Evolutionary conservation across 2,113 vertebrate genomes (phyloP).

Genomic region (Shinisaurus crocodilurus): DNA sequence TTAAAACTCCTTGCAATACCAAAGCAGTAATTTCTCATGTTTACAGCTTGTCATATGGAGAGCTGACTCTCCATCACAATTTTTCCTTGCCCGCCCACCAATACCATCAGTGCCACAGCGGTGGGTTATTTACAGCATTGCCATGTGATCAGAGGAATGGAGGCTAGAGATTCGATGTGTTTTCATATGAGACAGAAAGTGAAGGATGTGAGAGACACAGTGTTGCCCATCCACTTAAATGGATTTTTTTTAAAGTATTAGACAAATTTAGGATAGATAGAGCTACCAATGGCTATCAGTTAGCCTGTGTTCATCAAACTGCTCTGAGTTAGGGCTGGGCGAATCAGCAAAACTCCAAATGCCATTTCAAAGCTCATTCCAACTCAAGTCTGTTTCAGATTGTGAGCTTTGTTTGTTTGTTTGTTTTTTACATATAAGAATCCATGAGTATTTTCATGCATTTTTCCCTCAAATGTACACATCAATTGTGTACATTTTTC

Average conservation of each 20-base stretch:
- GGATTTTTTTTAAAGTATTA: background rate
- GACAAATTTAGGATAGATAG: too few species aligned
- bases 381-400: too few species aligned
- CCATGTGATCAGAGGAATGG: conserved; percentile 42
- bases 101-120: conserved; percentile 41
- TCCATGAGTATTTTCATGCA: too few species aligned
- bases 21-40: conserved; percentile 57
- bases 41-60: conserved; percentile 45
- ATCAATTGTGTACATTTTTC: too few species aligned
- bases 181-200: background rate
- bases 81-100: background rate
- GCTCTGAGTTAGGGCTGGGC: background rate
- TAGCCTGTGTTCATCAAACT: background rate
- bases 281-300: too few species aligned
- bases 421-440: too few species aligned
- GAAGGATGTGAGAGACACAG: conserved; percentile 26
- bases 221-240: background rate
- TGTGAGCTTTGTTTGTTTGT: too few species aligned
- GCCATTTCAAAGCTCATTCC: too few species aligned
- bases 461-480: too few species aligned
- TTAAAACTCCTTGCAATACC: conserved; percentile 32
- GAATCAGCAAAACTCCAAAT: background rate
- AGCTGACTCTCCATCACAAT: conserved; percentile 44
- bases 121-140: conserved; percentile 36
- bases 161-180: conserved; percentile 27